Conservation (phyloP, 2,797 vertebrate genomes). For the Smutsia gigantea region DNA sequence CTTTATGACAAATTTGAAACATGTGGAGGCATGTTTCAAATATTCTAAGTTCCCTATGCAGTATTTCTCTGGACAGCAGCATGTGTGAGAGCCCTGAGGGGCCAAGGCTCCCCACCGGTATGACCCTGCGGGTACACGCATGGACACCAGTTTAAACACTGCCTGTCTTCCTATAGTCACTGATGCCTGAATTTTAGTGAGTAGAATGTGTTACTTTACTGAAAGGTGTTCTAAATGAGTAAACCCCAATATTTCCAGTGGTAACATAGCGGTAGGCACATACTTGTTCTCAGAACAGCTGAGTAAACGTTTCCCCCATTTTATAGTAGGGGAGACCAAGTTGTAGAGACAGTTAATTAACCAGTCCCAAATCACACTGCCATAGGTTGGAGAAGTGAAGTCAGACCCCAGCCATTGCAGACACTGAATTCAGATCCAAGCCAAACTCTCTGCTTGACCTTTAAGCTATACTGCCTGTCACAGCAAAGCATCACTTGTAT, state of each 20-base stretch:
- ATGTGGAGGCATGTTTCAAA: background rate
- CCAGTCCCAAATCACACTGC: background rate
- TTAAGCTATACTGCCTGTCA: background rate
- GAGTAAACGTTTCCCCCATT: background rate
- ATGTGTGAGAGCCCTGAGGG: background rate
- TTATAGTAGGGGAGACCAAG: background rate
- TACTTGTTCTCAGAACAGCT: background rate
- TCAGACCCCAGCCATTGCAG: background rate
- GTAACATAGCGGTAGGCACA: background rate
- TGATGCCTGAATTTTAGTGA: background rate
- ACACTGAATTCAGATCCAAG: background rate
- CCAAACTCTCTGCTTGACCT: background rate
- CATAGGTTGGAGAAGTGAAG: background rate
- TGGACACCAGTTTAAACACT: too few relatives aligned
- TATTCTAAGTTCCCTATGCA: background rate
- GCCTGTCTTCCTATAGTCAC: background rate
- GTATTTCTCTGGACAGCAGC: background rate
- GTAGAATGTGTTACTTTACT: background rate
- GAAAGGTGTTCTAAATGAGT: background rate
- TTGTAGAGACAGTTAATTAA: background rate
- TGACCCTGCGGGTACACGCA: background rate
- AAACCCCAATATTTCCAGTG: background rate
- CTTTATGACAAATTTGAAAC: background rate
- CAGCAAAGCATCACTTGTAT: background rate
- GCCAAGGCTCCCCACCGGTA: accelerated